Evolutionary conservation across 2,797 vertebrate genomes (phyloP), one percentile per base, ranked within the genome.

Genomic region (Siniperca obscura): DNA sequence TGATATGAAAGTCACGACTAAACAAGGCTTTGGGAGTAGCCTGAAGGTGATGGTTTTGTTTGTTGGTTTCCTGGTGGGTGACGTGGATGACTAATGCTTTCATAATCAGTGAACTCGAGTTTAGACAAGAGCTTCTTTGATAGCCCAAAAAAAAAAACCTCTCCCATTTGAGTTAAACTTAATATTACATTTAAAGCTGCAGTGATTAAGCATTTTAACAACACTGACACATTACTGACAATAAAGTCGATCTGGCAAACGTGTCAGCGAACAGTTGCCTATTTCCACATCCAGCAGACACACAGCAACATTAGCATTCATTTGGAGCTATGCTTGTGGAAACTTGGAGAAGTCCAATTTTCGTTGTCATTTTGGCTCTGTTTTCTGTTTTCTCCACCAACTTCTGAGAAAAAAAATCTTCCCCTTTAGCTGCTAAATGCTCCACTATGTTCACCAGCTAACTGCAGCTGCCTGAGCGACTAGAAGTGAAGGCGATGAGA

Each of bases 71-170:
- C 44, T 80, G 17, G 30, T 67, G 74, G 34, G 70, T 61, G 30
- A 74, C 64, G 46, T 21, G 25, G 38, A 34, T 67, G 34, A 75
- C 17, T 65, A 50, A 61, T 62, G 27, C 71, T 86, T 72, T 64
- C 50, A 61, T 60, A 36, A 70, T 75, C 53, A 77, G 14, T 38
- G 52, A 42, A 81, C 56, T 13, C 30, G n/a, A 69, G 10, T 52
- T 40, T 16, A 66, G 12, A 79, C 30, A 64, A 70, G 10, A 62
- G 59, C 16, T 60, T 67, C 5, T 59, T 6, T 2, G 25, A 10
- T 17, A 27, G 12, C 55, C 22, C 27, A 2, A 30, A 7, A 61
- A 46, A 36, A 36, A 36, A 36, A 36, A 42, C 11, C 10, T 10
- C 22, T 44, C 12, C 1, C 22, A 22, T 66, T 4, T 60, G 9